A percentile compares a stretch with the other conserved stretches of the same genome.
Evolutionary conservation across 2,797 vertebrate species (phyloP).

Genomic region (Pangasius mekongensis): DNA sequence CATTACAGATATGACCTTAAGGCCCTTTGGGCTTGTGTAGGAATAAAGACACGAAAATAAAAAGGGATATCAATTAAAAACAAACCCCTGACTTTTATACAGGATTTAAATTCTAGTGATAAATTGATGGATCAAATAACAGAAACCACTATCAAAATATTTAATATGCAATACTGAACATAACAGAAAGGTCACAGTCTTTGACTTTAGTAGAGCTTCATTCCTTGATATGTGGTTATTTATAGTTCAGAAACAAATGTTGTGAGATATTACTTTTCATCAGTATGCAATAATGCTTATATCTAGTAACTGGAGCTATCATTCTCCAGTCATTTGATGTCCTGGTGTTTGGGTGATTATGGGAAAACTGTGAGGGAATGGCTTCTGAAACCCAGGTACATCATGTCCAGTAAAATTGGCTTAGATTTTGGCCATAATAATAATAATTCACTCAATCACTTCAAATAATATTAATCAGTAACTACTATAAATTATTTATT

Average conservation of each 20-base stretch:
- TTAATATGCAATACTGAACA: background rate
- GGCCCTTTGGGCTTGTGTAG: background rate
- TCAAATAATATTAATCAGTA: too few relatives aligned
- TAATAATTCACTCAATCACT: background rate
- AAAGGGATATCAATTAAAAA: background rate
- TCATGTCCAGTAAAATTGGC: background rate
- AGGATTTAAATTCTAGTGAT: background rate
- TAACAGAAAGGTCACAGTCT: background rate
- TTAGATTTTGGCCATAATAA: background rate
- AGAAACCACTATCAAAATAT: background rate
- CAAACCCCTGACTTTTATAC: background rate
- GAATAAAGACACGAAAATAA: background rate
- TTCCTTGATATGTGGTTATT: background rate
- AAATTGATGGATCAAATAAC: background rate
- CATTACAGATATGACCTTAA: background rate
- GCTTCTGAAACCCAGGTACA: background rate
- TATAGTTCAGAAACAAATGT: background rate
- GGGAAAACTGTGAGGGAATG: background rate
- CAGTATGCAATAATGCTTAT: background rate
- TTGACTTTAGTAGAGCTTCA: background rate
- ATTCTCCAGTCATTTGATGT: background rate
- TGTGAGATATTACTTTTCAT: background rate
- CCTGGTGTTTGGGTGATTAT: background rate
- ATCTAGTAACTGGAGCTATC: background rate
- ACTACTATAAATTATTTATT: too few relatives aligned